Base-by-base conservation (phyloP, 2,797 vertebrate species). In the Pogonophryne albipinna region DNA sequence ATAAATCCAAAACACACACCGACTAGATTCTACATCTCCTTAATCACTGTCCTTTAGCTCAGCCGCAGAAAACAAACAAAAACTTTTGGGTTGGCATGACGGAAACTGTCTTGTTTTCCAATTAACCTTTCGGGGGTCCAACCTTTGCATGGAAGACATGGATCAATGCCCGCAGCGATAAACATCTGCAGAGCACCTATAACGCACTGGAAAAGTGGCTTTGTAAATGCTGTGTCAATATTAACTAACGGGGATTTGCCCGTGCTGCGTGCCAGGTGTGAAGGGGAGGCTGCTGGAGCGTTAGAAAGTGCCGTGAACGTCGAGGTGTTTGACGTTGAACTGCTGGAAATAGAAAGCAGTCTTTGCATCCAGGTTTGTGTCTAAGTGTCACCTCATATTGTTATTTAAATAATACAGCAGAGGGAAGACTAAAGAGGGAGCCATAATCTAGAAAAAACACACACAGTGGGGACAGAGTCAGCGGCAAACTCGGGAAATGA, bases 51-150 rank as follows among this genome's bases (percentile, higher is more conserved):
- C 42, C 59, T 71, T 27, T 23, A 56, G 31, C 82, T 13, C 46
- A 5, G 16, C 76, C 41, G 47, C 69, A 45, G 53, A 42, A 71
- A 78, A 82, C 57, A 53, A 49, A 65, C 13, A 27, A 57, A 83
- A 87, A 90, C 81, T 84, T n/a, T 84, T 69, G 76, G 59, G 51
- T 81, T 62, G 63, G 81, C 82, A 52, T 82, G 67, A 80, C 61
- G 45, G 31, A 64, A 80, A 49, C 71, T 80, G 52, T 85, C 71
- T 88, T 85, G 87, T 89, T 91, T 91, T 88, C 91, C 90, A 92
- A 93, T 93, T 92, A 93, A 93, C 93, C 93, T 93, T 93, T 93
- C 73, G 72, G 10, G 76, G 73, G 74, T 85, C 80, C 88, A 87
- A 90, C 88, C 88, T 90, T 92, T 90, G 80, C 85, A 85, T 83